These are phyloP conservation scores for Drosophila prostipennis DNA, from an alignment of 2,888 invertebrate genomes.

Conservation along the genomic window DNA sequence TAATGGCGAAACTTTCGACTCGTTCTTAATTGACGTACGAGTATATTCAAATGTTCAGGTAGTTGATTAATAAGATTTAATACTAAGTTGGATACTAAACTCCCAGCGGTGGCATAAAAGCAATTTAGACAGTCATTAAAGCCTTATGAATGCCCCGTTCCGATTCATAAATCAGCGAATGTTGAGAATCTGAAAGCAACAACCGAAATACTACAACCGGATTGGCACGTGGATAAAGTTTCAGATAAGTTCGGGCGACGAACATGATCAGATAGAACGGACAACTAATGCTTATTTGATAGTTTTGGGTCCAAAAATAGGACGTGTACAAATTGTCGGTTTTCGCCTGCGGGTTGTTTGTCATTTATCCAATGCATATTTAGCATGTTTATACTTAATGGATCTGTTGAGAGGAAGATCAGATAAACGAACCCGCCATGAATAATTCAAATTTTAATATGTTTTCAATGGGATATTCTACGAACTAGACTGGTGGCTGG, in stretches of 20 bases:
- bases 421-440: constrained; percentile 31
- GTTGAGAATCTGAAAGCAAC: constrained; percentile 12
- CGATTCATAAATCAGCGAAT: constrained; percentile 34
- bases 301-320: constrained; percentile 21
- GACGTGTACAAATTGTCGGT: constrained; percentile 16
- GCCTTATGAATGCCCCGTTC: constrained; percentile 41
- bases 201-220: constrained; percentile 21
- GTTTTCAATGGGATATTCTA: constrained; percentile 18
- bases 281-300: constrained; percentile 25
- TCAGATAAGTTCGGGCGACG: background rate
- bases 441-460: constrained; percentile 51
- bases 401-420: constrained; percentile 33
- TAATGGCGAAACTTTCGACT: constrained; percentile 31
- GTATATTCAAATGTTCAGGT: constrained; percentile 5
- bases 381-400: constrained; percentile 12
- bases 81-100: constrained; percentile 29
- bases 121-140: constrained; percentile 33
- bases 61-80: constrained; percentile 43
- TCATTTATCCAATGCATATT: constrained; percentile 14
- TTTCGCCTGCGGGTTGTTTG: constrained; percentile 11
- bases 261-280: background rate
- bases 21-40: constrained; percentile 23
- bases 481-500: background rate
- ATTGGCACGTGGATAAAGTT: constrained; percentile 37
- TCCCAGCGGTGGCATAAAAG: constrained; percentile 41